A percentile compares a stretch with the other conserved stretches of the same genome.
phyloP scores from a whole-genome alignment of 2,888 invertebrate genomes.

The Agriotes lineatus region DNA sequence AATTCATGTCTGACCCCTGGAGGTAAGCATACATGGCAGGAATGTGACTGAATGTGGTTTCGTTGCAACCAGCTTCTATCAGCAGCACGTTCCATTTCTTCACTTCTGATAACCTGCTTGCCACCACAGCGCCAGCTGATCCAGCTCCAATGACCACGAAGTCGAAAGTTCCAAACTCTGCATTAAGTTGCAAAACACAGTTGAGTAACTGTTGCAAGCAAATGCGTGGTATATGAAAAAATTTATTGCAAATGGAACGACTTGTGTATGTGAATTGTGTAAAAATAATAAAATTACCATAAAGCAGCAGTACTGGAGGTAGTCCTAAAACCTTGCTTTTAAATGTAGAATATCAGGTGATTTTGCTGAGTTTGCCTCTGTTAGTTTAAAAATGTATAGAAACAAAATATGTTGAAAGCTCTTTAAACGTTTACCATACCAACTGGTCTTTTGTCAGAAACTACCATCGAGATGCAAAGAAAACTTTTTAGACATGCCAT shows the following conservation, averaged over 20 bases:
- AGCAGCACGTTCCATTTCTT: slow-evolving; percentile 75
- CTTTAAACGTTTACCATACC: too few relatives aligned
- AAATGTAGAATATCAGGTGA: too few relatives aligned
- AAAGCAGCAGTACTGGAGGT: too few relatives aligned
- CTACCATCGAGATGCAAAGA: too few relatives aligned
- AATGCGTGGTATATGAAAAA: background rate
- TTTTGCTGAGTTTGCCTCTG: too few relatives aligned
- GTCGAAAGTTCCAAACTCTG: slow-evolving; percentile 66
- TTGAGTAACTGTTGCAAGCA: background rate
- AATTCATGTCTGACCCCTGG: slow-evolving; percentile 1
- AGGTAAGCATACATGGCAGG: slow-evolving; percentile 11
- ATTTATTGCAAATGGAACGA: background rate
- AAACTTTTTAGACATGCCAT: too few relatives aligned
- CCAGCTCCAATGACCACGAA: slow-evolving; percentile 79
- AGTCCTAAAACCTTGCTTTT: too few relatives aligned
- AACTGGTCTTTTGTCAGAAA: too few relatives aligned
- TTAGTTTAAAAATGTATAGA: background rate
- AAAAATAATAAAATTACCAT: too few relatives aligned
- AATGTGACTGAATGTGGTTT: slow-evolving; percentile 14
- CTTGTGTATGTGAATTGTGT: too few relatives aligned
- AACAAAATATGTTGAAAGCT: too few relatives aligned
- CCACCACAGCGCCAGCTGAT: slow-evolving; percentile 75
- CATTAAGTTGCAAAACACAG: background rate
- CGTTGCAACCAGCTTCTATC: slow-evolving; percentile 73
- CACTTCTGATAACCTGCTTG: slow-evolving; percentile 75